Evolutionary conservation across 1,140 invertebrate species (phyloP), one percentile per base, ranked within the genome.

Genomic region (Helicoverpa armigera): DNA sequence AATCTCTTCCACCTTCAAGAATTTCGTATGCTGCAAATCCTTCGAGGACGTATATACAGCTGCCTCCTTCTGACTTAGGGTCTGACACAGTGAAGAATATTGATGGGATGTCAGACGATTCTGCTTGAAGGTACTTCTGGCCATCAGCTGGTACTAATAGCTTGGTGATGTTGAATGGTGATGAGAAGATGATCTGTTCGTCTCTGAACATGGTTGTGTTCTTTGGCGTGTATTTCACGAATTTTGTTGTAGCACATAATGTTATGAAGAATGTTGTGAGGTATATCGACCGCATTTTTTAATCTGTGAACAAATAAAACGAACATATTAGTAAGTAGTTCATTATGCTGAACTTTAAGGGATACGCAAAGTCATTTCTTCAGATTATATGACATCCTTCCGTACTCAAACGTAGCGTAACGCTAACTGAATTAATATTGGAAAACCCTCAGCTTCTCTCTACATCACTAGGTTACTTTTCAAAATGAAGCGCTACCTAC

Each of bases 31-130:
- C 90, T n/a, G 90, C 89, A 14, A 90, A 85, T 11, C 88, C 91
- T 89, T 93, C 89, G 16, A 93, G 60, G 2, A 92, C 90, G 63
- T 92, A 93, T n/a, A 93, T 90, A 82, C 90, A 91, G 31, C 85
- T 88, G 1, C 88, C 90, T 3, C 89, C 88, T 35, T 92, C 89
- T 72, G 89, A 48, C 61, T 80, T 87, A 3, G 87, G 81, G 79
- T 92, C 90, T 7, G 85, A 75, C 72, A 92, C 83, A 3, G 92
- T 91, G 51, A 94, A 92, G 35, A 94, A 94, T 77, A 94, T 89
- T 7, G 89, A 87, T 1, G 91, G 91, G 56, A 90, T 87, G 16
- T 92, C 87, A 5, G 87, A 82, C 2, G 86, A 74, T 60, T 91
- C 88, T 10, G 84, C 50, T 53, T 83, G 81, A 14, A 89, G 51